Evolutionary conservation across 2,888 invertebrate genomes (phyloP), one percentile per base, ranked within the genome.

Genomic region (Philaethria dido): DNA sequence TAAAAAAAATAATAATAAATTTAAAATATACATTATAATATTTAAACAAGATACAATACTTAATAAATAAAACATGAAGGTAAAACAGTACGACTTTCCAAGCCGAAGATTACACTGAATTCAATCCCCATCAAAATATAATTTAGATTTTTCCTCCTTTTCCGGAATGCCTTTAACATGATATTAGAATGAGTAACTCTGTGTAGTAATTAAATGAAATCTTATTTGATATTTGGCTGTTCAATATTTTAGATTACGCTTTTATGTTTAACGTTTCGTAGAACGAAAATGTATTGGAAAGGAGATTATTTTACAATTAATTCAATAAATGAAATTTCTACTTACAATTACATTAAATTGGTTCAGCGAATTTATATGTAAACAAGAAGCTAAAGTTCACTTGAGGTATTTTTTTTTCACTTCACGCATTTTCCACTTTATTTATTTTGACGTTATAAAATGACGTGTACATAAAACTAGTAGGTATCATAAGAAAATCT

Each of bases 101-200:
- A 44, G 25, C 45, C 29, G 45, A 60, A 45, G 18, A 29, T 60
- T 29, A 44, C 59, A 60, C 16, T 45, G 22, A 60, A 60, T 29
- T 61, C 16, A 61, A 60, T 63, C 52, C 52, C 62, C 44, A 52
- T 60, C 62, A 59, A 69, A 62, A 66, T 62, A 62, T 59, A 60
- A 54, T 66, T 62, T 62, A 39, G 20, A 62, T 61, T 62, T 67
- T 69, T 57, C 48, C 54, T 64, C 20, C 52, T 44, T 54, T 63
- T 61, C 25, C 22, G 33, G 52, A 45, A 69, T 39, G 45, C 61
- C 61, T 69, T 66, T 64, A 55, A 66, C 57, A 55, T 64, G 62
- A 66, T 66, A 66, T 62, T 64, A 42, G 45, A 67, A 55, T 57
- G 25, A 64, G 61, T 45, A 62, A 44, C 64, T 66, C 63, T 54